Conservation (phyloP, 1,140 invertebrate genomes). For the Thaumetopoea pityocampa region DNA sequence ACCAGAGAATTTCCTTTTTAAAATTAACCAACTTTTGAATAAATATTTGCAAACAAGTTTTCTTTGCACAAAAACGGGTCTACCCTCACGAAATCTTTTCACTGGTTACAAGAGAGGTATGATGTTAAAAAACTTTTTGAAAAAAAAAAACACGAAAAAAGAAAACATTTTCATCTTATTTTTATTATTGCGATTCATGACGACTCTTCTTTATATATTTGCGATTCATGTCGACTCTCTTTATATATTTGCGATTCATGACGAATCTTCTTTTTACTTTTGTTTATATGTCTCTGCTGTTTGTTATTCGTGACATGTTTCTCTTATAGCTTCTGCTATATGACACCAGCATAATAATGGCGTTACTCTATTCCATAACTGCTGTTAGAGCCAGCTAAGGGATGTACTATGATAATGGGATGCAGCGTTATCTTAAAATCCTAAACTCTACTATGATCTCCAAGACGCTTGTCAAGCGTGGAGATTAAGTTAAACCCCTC, state of each 20-base stretch:
- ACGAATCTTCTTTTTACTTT: slow-evolving; percentile 19
- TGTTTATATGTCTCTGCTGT: slow-evolving; percentile 21
- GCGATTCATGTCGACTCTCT: slow-evolving; percentile 14
- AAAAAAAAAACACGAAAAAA: slow-evolving; percentile 23
- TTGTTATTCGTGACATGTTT: slow-evolving; percentile 22
- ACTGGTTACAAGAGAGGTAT: slow-evolving; percentile 26
- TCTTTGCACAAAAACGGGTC: slow-evolving; percentile 24
- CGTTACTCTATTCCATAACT: too few relatives aligned
- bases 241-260: slow-evolving; percentile 20
- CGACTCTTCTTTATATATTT: slow-evolving; percentile 20
- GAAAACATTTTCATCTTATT: slow-evolving; percentile 18
- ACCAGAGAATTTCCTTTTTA: slow-evolving; percentile 45
- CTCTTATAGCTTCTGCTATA: slow-evolving; percentile 22
- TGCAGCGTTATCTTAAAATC: too few relatives aligned
- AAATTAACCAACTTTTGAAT: slow-evolving; percentile 52
- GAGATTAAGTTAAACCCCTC: too few relatives aligned
- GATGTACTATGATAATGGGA: too few relatives aligned
- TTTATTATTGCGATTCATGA: slow-evolving; percentile 20
- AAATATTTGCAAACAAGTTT: slow-evolving; percentile 46
- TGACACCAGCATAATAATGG: too few relatives aligned
- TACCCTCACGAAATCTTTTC: slow-evolving; percentile 24
- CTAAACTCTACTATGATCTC: too few relatives aligned
- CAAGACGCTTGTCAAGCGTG: too few relatives aligned
- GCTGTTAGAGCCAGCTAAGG: too few relatives aligned
- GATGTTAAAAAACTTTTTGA: slow-evolving; percentile 24